phyloP scores from a whole-genome alignment of 2,113 vertebrate species.

The Apistogramma diplotaenia region DNA sequence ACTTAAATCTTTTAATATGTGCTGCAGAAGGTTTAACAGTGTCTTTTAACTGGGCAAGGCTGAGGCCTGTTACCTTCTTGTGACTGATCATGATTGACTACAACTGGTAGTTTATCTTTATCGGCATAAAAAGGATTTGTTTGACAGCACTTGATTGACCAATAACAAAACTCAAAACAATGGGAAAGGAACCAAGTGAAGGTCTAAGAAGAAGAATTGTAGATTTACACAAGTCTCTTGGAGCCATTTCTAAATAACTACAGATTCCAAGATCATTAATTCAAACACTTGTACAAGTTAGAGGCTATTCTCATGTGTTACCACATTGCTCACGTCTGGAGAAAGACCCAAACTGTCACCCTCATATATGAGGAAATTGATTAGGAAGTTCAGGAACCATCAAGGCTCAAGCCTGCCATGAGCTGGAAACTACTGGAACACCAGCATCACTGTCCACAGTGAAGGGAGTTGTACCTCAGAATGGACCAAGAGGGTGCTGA shows the following conservation, averaged over 20 bases:
- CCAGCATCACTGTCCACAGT: not conserved
- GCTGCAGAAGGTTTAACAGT: not conserved
- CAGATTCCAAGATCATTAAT: not conserved
- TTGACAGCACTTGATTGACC: not conserved
- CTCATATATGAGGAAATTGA: not conserved
- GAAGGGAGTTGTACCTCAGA: not conserved
- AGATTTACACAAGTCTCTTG: not conserved
- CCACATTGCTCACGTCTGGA: not conserved
- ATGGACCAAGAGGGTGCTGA: not conserved
- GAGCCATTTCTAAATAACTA: not conserved
- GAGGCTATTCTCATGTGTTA: not conserved
- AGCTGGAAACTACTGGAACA: not conserved
- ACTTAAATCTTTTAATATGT: not conserved
- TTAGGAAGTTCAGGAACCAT: not conserved
- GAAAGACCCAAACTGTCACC: not conserved
- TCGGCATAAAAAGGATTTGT: not conserved
- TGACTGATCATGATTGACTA: not conserved
- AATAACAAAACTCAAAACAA: not conserved
- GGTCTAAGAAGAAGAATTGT: not conserved
- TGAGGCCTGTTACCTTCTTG: not conserved
- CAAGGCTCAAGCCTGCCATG: not conserved
- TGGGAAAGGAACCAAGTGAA: not conserved
- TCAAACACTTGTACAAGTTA: not conserved
- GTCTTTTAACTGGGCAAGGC: not conserved
- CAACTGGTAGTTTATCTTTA: not conserved